These are phyloP conservation scores for Bimastos eiseni DNA, from an alignment of 2,888 invertebrate species.

Conservation along the genomic window DNA sequence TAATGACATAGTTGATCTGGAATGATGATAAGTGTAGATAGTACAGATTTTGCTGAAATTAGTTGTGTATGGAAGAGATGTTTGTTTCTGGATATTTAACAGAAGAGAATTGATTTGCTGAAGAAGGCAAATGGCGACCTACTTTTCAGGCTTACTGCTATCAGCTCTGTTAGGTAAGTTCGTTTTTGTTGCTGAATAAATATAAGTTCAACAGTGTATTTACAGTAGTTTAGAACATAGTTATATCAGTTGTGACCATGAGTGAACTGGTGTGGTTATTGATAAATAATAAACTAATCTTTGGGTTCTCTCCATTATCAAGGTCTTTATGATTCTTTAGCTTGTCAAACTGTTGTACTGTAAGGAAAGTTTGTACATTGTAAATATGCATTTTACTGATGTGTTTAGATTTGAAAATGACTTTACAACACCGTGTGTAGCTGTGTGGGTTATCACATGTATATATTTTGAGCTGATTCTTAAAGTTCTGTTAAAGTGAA, in stretches of 20 bases:
- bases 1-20: not conserved
- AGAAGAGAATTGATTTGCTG: slow-evolving; percentile 55
- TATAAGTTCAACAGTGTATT: not conserved
- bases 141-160: not conserved
- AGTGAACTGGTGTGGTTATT: not conserved
- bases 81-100: slow-evolving; percentile 42
- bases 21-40: not conserved
- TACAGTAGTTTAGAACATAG: not conserved
- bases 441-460: too few species aligned
- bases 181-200: not conserved
- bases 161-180: not conserved
- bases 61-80: not conserved
- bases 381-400: too few species aligned
- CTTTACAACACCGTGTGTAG: too few species aligned
- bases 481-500: too few species aligned
- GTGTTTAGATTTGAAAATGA: too few species aligned
- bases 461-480: not conserved
- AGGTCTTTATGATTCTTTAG: not conserved
- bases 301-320: not conserved
- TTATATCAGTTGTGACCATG: not conserved
- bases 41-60: not conserved
- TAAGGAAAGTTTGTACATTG: not conserved
- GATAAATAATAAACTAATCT: not conserved
- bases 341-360: not conserved
- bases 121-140: slow-evolving; percentile 24